Base-by-base conservation (phyloP, 2,113 vertebrate species). In the Bettongia penicillata region DNA sequence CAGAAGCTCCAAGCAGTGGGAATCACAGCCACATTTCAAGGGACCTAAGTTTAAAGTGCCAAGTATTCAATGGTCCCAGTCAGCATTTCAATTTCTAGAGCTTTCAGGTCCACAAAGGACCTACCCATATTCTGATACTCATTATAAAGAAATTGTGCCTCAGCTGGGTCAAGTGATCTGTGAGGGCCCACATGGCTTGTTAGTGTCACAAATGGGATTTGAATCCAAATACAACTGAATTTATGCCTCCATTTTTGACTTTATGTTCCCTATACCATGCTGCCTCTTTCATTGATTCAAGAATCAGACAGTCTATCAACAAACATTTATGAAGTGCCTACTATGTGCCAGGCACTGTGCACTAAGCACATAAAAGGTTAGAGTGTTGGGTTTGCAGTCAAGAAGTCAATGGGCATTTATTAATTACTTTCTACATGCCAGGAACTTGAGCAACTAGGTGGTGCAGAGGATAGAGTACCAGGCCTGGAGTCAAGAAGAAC, bases 1-100 rank as follows among this genome's bases (percentile, higher is more conserved):
- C 26, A 90, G 89, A 92, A 91, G 2, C 47, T 94, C 48, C 48
- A 91, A 55, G 55, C 53, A 68, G n/a, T 68, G 55, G 94, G 57
- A 94, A 90, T 19, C 43, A 68, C 37, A 10, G 1, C 55, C 68
- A 3, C 3, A 19, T 12, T 24, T 91, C 91, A 94, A 26, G 37
- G 37, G 90, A 49, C 91, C 51, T 93, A 53, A 90, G 3, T 89
- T 12, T 24, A 89, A 61, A 25, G 14, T 8, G 61, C 68, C 68
- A 43, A n/a, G 16, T 84, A 43, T 22, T 22, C 68, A 23, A 43
- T 12, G 31, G 57, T 68, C 53, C 28, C 28, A 12, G 11, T 12
- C 31, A 37, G 57, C 57, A 68, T 68, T 68, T 37, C 11, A 22
- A 43, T 84, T 84, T 84, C 68, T 43, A 23, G n/a, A 22, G 1